Base-by-base conservation (phyloP, 1,140 invertebrate genomes). In the Sweltsa coloradensis region DNA sequence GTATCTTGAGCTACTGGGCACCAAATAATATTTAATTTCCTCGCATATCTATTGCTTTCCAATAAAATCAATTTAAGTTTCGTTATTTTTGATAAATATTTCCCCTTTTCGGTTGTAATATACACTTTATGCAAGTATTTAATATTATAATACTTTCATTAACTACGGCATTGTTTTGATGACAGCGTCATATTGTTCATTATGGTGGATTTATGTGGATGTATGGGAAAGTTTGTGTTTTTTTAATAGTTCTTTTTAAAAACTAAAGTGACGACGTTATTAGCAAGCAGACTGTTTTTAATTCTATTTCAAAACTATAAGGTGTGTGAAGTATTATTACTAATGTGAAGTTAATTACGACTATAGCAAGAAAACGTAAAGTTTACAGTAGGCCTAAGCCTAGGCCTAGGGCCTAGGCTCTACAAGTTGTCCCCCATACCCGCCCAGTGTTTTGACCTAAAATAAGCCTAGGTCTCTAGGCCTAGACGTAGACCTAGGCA, bases 111-210 rank as follows among this genome's bases (percentile, higher is more conserved):
- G 3, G 27, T n/a, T n/a, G n/a, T n/a, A n/a, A n/a, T n/a, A n/a
- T n/a, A n/a, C n/a, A n/a, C n/a, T n/a, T n/a, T n/a, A n/a, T n/a
- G n/a, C n/a, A n/a, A n/a, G n/a, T n/a, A n/a, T n/a, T n/a, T n/a
- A n/a, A 34, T 3, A 2, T 6, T 45, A 4, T 13, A 5, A 22
- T 45, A 4, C 14, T 14, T 45, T 22, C 29, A 7, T 41, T 14
- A 45, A 45, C 25, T 7, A 19, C 26, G 19, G 23, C 36, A 31
- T 49, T 52, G 29, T 41, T 50, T 52, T 52, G 54, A 55, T 34
- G 46, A 51, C 53, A 56, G 58, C 58, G 58, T 60, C 58, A 60
- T 60, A 60, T 60, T 55, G 58, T 58, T 55, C 58, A 58, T 58
- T 41, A 58, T 58, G 57, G 57, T 47, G 46, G 37, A 18, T 18